Percentiles rank a stretch among this genome's conserved stretches.
phyloP scores from a whole-genome alignment of 2,888 invertebrate species.

The Celastrina argiolus region DNA sequence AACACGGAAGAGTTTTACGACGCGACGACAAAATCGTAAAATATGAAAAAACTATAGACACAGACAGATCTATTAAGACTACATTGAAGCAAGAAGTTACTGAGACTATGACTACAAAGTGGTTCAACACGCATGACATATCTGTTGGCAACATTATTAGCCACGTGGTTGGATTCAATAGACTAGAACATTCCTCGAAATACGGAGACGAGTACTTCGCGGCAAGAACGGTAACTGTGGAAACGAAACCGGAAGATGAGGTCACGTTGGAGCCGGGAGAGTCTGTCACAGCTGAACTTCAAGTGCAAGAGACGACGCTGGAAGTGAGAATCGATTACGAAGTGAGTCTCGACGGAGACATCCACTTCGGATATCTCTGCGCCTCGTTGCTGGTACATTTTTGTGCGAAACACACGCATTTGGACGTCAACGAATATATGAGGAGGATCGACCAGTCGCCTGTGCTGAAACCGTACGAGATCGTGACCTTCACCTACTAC shows the following conservation, averaged over 20 bases:
- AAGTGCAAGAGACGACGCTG: neutral
- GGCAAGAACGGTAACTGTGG: neutral
- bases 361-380: neutral
- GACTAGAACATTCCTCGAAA: neutral
- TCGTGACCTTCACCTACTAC: neutral
- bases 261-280: neutral
- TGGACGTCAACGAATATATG: neutral
- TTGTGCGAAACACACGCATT: neutral
- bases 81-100: neutral
- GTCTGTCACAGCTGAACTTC: neutral
- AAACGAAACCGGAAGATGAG: neutral
- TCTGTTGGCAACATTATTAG: neutral
- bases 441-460: neutral
- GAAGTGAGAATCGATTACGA: slow-evolving; percentile 9
- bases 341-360: slow-evolving; percentile 6
- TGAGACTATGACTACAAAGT: neutral
- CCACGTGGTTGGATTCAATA: neutral
- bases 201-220: neutral
- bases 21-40: neutral
- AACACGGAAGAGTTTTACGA: neutral
- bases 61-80: neutral
- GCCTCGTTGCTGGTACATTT: neutral
- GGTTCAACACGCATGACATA: neutral
- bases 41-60: neutral
- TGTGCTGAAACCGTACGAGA: neutral